These are phyloP conservation scores for Patella caerulea DNA, from an alignment of 2,888 invertebrate genomes.

Conservation along the genomic window DNA sequence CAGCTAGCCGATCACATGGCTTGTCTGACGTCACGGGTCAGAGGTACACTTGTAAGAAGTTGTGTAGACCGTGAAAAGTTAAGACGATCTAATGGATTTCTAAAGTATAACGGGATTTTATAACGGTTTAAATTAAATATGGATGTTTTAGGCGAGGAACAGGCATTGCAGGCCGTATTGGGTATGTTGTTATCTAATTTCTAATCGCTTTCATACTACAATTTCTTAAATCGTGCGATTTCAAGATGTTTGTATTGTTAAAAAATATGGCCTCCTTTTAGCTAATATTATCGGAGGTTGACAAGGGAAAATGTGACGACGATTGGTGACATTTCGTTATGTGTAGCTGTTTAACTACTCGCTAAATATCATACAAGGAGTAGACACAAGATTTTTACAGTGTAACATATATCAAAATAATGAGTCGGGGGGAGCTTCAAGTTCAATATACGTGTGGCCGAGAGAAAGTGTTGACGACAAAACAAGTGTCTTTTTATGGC, in stretches of 20 bases:
- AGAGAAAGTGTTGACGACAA: no score
- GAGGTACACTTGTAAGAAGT: neutral
- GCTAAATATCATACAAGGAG: no score
- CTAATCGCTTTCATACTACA: no score
- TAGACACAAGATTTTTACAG: no score
- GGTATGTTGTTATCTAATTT: slow-evolving; percentile 22
- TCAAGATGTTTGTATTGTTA: slow-evolving; percentile 5
- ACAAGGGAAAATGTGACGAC: neutral
- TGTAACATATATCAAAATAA: no score
- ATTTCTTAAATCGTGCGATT: neutral
- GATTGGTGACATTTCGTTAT: neutral
- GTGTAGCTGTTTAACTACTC: neutral
- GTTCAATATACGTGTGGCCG: no score
- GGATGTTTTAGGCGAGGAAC: slow-evolving; percentile 33
- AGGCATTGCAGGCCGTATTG: slow-evolving; percentile 33
- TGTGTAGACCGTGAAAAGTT: slow-evolving; percentile 1
- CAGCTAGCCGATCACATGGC: neutral
- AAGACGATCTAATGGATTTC: neutral
- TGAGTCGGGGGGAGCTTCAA: no score
- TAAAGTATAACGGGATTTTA: neutral
- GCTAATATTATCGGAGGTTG: slow-evolving; percentile 9
- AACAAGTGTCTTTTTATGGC: neutral
- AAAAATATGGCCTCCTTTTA: slow-evolving; percentile 9
- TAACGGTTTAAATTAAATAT: slow-evolving; percentile 17
- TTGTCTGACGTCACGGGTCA: slow-evolving; percentile 7